Conservation (phyloP, 2,888 invertebrate genomes). For the Scaptomyza parva region DNA sequence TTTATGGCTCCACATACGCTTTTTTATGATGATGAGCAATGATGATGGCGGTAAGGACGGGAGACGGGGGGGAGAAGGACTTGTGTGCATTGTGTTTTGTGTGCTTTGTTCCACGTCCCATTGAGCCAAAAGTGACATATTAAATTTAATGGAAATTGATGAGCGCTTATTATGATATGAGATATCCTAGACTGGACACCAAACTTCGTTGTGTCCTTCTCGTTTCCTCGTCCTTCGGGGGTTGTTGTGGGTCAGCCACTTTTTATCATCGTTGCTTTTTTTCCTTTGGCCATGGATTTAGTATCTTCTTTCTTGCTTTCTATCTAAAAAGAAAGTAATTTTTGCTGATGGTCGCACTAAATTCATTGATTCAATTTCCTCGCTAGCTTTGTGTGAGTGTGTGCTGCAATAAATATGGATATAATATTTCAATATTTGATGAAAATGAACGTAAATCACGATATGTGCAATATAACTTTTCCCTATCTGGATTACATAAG, state of each 20-base stretch:
- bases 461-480: conserved; percentile 37
- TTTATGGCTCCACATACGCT: conserved; percentile 77
- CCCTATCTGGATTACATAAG: conserved; percentile 6
- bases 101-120: conserved; percentile 49
- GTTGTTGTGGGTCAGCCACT: conserved; percentile 51
- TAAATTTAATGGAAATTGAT: conserved; percentile 84
- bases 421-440: conserved; percentile 78
- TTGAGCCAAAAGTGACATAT: conserved; percentile 78
- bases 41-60: neutral
- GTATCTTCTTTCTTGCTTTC: conserved; percentile 61
- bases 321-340: conserved; percentile 78
- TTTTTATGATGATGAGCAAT: conserved; percentile 65
- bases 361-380: conserved; percentile 78
- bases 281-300: conserved; percentile 32
- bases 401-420: conserved; percentile 67
- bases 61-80: conserved; percentile 6
- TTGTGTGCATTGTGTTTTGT: conserved; percentile 31
- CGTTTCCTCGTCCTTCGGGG: conserved; percentile 22
- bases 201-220: conserved; percentile 9
- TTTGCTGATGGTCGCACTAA: conserved; percentile 76
- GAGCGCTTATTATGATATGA: conserved; percentile 83
- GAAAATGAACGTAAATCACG: conserved; percentile 65
- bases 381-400: conserved; percentile 44
- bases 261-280: conserved; percentile 18
- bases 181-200: conserved; percentile 55